These are phyloP conservation scores for Andrena camellia DNA, from an alignment of 2,888 invertebrate species.

Conservation along the genomic window DNA sequence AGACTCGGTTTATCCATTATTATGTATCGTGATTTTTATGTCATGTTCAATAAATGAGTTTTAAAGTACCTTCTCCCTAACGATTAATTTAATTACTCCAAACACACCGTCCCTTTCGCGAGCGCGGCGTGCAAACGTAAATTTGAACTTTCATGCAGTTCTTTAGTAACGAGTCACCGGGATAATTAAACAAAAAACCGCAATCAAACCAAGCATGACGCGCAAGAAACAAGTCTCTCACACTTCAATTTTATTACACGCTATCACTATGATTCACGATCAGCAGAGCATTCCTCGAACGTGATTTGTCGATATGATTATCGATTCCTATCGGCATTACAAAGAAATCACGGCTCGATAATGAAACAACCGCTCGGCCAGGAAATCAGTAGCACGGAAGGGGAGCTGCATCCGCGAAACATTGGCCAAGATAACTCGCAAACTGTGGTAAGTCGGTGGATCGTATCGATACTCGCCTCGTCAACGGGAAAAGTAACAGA, in stretches of 20 bases:
- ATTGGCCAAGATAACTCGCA: not conserved
- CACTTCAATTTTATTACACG: not conserved
- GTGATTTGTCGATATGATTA: not conserved
- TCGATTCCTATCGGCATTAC: not conserved
- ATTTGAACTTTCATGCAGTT: not conserved
- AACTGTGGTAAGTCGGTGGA: not conserved
- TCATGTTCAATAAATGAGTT: constrained; percentile 83
- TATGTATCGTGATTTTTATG: constrained; percentile 83
- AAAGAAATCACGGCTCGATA: constrained; percentile 3
- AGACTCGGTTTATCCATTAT: constrained; percentile 77
- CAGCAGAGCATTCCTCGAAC: not conserved
- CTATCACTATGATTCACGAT: constrained; percentile 28
- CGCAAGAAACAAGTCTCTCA: not conserved
- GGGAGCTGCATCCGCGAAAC: not conserved
- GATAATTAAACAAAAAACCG: not conserved
- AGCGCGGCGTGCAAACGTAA: no score
- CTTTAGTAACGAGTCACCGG: constrained; percentile 27
- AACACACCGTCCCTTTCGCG: no score
- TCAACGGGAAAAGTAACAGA: constrained; percentile 6
- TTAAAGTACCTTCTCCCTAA: constrained; percentile 50
- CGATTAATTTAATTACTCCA: no score
- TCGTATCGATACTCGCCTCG: constrained; percentile 29
- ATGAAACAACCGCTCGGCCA: not conserved
- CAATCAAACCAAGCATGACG: constrained; percentile 2
- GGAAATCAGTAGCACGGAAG: not conserved